These are phyloP conservation scores for Erebia aethiops DNA, from an alignment of 2,888 invertebrate genomes.

Conservation along the genomic window DNA sequence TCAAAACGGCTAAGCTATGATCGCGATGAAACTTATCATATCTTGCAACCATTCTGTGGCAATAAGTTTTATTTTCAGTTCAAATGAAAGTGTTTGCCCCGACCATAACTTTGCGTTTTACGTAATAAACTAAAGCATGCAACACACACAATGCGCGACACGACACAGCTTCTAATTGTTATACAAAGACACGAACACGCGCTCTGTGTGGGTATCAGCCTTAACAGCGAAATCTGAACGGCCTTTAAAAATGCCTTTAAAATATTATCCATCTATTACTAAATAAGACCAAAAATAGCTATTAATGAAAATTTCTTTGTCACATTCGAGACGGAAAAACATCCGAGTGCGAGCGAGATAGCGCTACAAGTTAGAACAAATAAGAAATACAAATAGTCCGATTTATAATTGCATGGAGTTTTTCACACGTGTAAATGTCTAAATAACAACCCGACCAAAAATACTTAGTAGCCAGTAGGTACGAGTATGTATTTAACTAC, in stretches of 20 bases:
- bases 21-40: slow-evolving; percentile 4
- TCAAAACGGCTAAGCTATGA: slow-evolving; percentile 56
- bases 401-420: neutral
- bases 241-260: neutral
- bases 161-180: too few species aligned
- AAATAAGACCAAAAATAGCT: slow-evolving; percentile 1
- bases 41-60: neutral
- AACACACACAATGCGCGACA: neutral
- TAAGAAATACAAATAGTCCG: neutral
- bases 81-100: slow-evolving; percentile 18
- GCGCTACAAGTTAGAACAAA: neutral
- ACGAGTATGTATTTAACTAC: too few species aligned
- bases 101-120: slow-evolving; percentile 32
- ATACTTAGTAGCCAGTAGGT: too few species aligned
- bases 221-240: slow-evolving; percentile 20
- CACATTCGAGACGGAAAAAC: neutral
- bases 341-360: slow-evolving; percentile 18
- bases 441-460: neutral
- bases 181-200: neutral
- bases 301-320: neutral
- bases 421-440: neutral
- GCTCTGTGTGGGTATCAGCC: neutral
- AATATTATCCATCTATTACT: neutral
- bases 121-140: slow-evolving; percentile 22
- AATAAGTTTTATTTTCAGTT: neutral